phyloP scores from a whole-genome alignment of 2,113 vertebrate genomes.

The Columba janthina region DNA sequence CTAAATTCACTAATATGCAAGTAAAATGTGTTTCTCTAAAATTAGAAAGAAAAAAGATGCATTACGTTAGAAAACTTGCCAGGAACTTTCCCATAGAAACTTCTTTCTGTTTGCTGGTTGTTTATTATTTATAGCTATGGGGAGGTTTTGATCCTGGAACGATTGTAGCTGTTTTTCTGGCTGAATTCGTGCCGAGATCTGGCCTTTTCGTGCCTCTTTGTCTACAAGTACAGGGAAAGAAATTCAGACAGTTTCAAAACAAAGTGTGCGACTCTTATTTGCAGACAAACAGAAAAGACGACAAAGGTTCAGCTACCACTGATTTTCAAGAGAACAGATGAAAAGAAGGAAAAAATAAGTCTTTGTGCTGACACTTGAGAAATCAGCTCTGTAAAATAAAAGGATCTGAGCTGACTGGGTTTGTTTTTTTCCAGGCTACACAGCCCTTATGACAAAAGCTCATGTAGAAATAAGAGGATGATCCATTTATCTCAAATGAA shows the following conservation, averaged over 20 bases:
- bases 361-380: neutral
- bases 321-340: neutral
- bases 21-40: neutral
- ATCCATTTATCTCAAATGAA: neutral
- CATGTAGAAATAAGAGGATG: neutral
- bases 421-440: neutral
- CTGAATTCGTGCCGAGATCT: neutral
- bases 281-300: neutral
- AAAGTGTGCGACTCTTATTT: neutral
- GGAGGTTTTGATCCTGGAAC: neutral
- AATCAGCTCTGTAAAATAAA: neutral
- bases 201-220: neutral
- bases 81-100: neutral
- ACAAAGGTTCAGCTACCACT: neutral
- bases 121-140: neutral
- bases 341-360: neutral
- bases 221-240: neutral
- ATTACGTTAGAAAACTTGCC: neutral
- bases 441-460: neutral
- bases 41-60: neutral
- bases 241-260: neutral
- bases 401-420: neutral
- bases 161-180: neutral
- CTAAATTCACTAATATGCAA: neutral
- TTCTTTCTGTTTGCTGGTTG: neutral